Evolutionary conservation across 2,113 vertebrate genomes (phyloP).

Genomic region (Ploceus nigricollis): DNA sequence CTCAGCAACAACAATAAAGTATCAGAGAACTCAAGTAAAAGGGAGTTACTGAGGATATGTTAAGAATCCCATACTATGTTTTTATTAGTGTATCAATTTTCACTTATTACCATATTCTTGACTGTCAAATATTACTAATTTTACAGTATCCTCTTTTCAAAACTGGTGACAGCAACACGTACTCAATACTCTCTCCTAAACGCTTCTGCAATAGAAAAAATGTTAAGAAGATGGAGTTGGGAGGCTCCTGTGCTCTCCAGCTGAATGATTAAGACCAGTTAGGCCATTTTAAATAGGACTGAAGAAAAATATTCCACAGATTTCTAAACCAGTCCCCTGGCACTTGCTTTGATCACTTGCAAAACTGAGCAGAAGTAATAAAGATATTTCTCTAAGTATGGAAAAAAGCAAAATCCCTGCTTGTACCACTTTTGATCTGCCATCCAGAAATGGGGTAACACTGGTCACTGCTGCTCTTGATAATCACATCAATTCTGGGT

Average conservation of each 20-base stretch:
- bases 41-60: neutral
- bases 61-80: neutral
- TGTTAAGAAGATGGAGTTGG: neutral
- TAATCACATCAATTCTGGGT: accelerated
- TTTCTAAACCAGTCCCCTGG: neutral
- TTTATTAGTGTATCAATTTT: neutral
- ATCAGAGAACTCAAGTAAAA: neutral
- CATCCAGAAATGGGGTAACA: neutral
- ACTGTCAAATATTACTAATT: neutral
- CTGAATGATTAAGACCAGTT: neutral
- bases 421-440: neutral
- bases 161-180: neutral
- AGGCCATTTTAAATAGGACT: neutral
- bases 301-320: neutral
- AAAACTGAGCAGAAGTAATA: neutral
- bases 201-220: neutral
- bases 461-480: neutral
- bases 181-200: neutral
- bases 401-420: neutral
- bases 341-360: neutral
- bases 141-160: neutral
- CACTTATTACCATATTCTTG: neutral
- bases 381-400: neutral
- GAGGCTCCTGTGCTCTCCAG: neutral
- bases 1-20: neutral